Evolutionary conservation across 2,797 vertebrate species (phyloP), one percentile per base, ranked within the genome.

Genomic region (Trachurus trachurus): DNA sequence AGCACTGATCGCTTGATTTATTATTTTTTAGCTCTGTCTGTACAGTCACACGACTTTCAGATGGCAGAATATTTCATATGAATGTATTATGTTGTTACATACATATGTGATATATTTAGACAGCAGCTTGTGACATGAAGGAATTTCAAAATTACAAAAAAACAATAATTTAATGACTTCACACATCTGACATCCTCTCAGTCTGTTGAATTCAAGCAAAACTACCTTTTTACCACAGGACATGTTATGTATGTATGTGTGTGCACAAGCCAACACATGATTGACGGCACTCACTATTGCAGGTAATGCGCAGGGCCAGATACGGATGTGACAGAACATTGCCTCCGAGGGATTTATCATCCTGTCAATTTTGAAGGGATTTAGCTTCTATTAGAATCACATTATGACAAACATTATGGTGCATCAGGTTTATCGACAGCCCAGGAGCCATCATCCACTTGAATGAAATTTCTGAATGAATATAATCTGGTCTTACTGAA

Each of bases 291-390:
- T 71, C 40, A 15, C 26, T 68, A 66, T 74, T 52, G 50, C 71
- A 77, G 49, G 29, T 66, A 76, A 85, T 69, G 53, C 79, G 44
- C 31, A 42, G 71, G 63, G 22, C 72, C 49, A 66, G 66, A 81
- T 75, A 57, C 45, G 21, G 45, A 40, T 50, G 50, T 44, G 57
- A 71, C 59, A 60, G 34, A 77, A 73, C 26, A 22, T 71, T 61
- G 49, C 50, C 64, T 74, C 39, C 12, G 26, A 61, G 63, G 26
- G 50, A 77, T 91, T 84, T 73, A 77, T 92, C 78, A 84, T 68
- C 40, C 57, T 81, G 80, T 78, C 77, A 76, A 39, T 66, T 73
- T 56, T 73, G 66, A 80, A 67, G 45, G 61, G 70, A 78, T 86
- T 76, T 66, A 66, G 21, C 66, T 74, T 53, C 59, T 64, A 57